Evolutionary conservation across 2,113 vertebrate genomes (phyloP).

Genomic region (Pleuronectes platessa): DNA sequence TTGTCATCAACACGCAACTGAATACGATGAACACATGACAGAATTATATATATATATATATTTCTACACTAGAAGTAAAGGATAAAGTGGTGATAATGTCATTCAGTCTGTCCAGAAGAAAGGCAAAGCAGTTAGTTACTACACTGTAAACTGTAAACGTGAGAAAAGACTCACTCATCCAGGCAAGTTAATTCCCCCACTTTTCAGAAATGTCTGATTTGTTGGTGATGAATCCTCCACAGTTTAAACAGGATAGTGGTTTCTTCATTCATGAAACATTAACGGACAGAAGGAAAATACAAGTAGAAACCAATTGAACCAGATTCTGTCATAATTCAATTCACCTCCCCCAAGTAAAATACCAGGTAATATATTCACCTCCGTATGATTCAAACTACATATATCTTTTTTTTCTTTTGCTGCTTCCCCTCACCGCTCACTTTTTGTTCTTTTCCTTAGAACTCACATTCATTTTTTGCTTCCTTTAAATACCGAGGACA

Average conservation of each 20-base stretch:
- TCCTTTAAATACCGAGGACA: neutral
- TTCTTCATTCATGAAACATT: neutral
- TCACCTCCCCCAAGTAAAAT: neutral
- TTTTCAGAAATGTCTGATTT: neutral
- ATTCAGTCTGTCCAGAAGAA: neutral
- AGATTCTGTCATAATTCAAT: neutral
- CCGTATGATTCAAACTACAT: neutral
- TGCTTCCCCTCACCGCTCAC: neutral
- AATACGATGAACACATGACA: neutral
- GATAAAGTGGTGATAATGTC: neutral
- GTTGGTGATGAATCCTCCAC: neutral
- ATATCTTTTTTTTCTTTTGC: neutral
- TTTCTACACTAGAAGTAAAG: neutral
- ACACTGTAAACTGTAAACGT: neutral
- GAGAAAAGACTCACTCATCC: neutral
- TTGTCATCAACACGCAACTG: neutral
- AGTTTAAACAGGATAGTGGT: neutral
- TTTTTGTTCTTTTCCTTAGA: neutral
- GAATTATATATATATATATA: neutral
- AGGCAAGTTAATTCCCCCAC: no score
- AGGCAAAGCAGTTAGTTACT: neutral
- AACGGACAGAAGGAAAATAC: no score
- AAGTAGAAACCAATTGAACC: neutral
- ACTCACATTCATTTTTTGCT: neutral
- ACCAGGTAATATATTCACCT: neutral